Conservation (phyloP, 2,113 vertebrate species). For the Indicator maculatus region DNA sequence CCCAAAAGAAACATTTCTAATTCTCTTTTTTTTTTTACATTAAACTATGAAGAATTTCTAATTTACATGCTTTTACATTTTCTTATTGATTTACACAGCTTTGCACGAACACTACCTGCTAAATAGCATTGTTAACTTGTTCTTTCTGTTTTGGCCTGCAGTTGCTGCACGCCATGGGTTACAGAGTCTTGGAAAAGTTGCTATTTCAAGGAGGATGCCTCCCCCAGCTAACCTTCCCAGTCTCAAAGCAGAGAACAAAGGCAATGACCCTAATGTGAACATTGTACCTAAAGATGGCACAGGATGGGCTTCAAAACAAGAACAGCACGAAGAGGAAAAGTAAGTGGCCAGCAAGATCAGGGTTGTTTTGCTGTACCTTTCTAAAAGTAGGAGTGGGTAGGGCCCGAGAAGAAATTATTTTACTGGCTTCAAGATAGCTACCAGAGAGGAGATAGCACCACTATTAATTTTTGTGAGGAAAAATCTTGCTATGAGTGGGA, state of each 20-base stretch:
- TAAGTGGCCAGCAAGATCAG: constrained; percentile 37
- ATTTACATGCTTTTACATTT: background rate
- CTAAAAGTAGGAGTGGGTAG: background rate
- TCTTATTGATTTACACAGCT: background rate
- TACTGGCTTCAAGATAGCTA: background rate
- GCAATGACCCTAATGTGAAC: constrained; percentile 98
- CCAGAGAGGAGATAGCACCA: background rate
- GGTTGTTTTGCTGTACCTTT: background rate
- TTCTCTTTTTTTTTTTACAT: background rate
- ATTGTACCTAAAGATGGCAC: constrained; percentile 98
- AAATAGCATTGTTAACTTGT: background rate
- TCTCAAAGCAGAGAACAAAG: constrained; percentile 98
- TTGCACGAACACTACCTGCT: background rate
- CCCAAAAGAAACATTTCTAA: background rate
- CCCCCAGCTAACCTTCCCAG: constrained; percentile 97
- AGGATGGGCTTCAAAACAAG: constrained; percentile 95
- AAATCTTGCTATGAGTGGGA: background rate
- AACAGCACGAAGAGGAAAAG: constrained; percentile 93
- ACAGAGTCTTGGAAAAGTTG: constrained; percentile 99
- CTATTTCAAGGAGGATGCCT: constrained; percentile 95
- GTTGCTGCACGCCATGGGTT: constrained; percentile 98
- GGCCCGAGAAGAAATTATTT: background rate
- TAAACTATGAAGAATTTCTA: background rate
- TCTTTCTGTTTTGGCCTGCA: constrained; percentile 49
- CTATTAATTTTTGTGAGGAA: background rate